Conservation (phyloP, 2,888 invertebrate species). For the Ganaspis brasiliensis region DNA sequence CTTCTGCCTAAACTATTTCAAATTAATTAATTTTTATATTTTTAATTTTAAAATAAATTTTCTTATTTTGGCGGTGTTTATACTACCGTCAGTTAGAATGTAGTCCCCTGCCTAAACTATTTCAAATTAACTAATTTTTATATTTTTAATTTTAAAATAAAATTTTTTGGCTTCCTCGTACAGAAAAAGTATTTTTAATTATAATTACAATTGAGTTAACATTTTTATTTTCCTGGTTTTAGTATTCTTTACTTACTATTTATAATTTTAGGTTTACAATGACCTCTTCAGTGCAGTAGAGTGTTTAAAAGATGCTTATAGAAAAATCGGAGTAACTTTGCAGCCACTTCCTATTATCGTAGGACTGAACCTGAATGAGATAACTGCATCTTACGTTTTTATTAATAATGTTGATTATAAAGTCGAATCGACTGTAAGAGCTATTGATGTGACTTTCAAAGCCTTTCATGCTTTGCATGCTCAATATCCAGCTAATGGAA, state of each 20-base stretch:
- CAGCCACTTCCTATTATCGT: slow-evolving; percentile 21
- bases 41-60: no score
- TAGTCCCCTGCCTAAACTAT: no score
- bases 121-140: no score
- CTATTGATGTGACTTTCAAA: slow-evolving; percentile 34
- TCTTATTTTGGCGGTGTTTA: no score
- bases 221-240: no score
- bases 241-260: neutral
- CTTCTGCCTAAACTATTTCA: no score
- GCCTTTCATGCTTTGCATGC: slow-evolving; percentile 3
- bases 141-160: no score
- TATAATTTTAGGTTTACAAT: neutral
- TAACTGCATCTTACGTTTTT: slow-evolving; percentile 8
- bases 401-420: slow-evolving; percentile 10
- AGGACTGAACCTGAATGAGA: neutral
- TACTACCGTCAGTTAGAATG: no score
- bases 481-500: slow-evolving; percentile 8
- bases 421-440: slow-evolving; percentile 18
- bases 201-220: no score
- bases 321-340: neutral
- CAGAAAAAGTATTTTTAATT: no score
- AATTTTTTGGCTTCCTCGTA: no score
- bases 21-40: no score
- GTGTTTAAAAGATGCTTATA: neutral
- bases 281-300: neutral